Base-by-base conservation (phyloP, 2,888 invertebrate species). In the Leucania comma region DNA sequence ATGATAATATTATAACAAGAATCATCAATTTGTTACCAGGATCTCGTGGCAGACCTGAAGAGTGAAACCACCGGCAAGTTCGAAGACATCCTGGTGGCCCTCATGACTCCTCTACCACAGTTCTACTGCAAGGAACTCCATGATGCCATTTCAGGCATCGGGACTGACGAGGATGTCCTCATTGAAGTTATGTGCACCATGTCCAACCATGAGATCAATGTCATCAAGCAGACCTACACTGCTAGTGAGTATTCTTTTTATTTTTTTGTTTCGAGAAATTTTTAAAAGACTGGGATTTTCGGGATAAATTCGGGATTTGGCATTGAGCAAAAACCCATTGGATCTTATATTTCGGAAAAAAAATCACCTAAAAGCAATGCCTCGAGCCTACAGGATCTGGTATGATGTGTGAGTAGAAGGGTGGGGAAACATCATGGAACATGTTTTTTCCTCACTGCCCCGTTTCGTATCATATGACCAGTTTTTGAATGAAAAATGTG, bases 31-130 rank as follows among this genome's bases (percentile, higher is more conserved):
- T 4, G 69, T 75, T 81, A 62, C 24, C 87, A 97, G 96, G 98
- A 98, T 89, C 95, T 99, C 35, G 96, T 98, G 59, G 97, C 97
- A 54, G 98, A 99, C 85, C 93, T 99, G 84, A 98, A 98, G 92
- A 98, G 98, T 84, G 99, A 99, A 93, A 97, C 98, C 26, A 98
- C 97, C 84, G 99, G 99, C 5, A 97, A 98, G 87, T 99, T 99
- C 89, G 98, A 99, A 89, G 97, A 98, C 75, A 96, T 98, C 0
- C 90, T 99, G 0, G 95, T 99, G 10, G 98, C 98, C 0, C 93
- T 99, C 75, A 98, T 99, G 97, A 98, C 98, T 32, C 98, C 98
- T 0, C 95, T 98, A 56, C 97, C 98, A 0, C 98, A 98, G 89
- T 98, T 97, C 93, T 98, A 99, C 90, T 98, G 98, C 8, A 97